Base-by-base conservation (phyloP, 2,113 vertebrate genomes). In the Trichechus manatus region DNA sequence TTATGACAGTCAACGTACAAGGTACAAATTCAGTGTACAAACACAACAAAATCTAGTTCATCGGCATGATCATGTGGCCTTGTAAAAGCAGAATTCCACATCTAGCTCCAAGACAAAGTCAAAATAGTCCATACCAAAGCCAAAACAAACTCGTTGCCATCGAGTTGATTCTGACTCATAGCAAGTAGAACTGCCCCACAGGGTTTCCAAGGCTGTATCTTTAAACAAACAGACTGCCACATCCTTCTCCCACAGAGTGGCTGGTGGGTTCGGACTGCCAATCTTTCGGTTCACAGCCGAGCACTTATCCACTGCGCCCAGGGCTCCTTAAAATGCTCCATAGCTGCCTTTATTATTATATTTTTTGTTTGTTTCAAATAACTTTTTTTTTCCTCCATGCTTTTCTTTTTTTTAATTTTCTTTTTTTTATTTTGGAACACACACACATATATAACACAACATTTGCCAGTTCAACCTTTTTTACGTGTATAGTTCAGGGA, bases 1-100 rank as follows among this genome's bases (percentile, higher is more conserved):
- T 39, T 39, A 39, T 39, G 39, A 39, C 39, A 39, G 39, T 39
- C 39, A 39, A 39, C 39, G 39, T 39, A 39, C 39, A 39, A 39
- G 39, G 3, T 39, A 39, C 39, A 68, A 85, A 89, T 70, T 70
- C 78, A 87, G 9, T 66, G 33, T n/a, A 9, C 20, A 84, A 96
- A 94, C 56, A 81, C 29, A 87, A 56, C 63, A 87, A 72, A 88
- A 53, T 75, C 83, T 87, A n/a, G 10, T 75, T 88, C 31, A 87
- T 63, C 59, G 39, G 23, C 50, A 77, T 84, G 31, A 79, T 33
- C 56, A 36, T 6, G 8, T 50, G 53, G 9, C 5, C 20, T 61
- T 92, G 17, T 42, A 47, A 27, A 88, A 44, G 36, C 15, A 77
- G 53, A 64, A 94, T 66, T 96, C 29, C 44, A 70, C 33, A 81